A percentile compares a stretch with the other conserved stretches of the same genome.
These are phyloP conservation scores for Cassiopea xamachana DNA, from an alignment of 30 jellyfish, hydroid and myxozoan genomes.

Conservation along the genomic window DNA sequence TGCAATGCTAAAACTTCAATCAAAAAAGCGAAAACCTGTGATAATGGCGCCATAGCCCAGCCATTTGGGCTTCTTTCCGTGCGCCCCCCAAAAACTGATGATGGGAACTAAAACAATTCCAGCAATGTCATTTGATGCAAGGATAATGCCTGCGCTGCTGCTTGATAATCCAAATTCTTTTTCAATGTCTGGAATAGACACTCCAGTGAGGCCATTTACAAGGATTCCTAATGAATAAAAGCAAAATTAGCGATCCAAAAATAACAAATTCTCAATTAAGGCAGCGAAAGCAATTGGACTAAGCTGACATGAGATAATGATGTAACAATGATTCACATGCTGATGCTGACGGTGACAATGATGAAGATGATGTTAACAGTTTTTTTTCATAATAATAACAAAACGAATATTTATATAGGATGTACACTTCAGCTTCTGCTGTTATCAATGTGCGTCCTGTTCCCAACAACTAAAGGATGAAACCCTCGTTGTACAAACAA, in stretches of 20 bases:
- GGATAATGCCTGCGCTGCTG: conserved; percentile 76
- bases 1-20: not conserved
- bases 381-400: too few relatives aligned
- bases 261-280: too few relatives aligned
- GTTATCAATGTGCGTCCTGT: too few relatives aligned
- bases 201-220: conserved; percentile 72
- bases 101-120: conserved; percentile 83
- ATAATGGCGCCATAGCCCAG: conserved; percentile 76
- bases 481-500: too few relatives aligned
- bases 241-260: not conserved
- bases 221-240: conserved; percentile 27
- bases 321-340: too few relatives aligned
- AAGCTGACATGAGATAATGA: too few relatives aligned
- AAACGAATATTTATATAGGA: too few relatives aligned
- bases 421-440: too few relatives aligned
- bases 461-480: too few relatives aligned
- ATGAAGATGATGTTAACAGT: too few relatives aligned
- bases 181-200: conserved; percentile 78
- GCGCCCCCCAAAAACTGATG: conserved; percentile 84
- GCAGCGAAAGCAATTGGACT: too few relatives aligned
- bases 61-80: conserved; percentile 86
- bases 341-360: too few relatives aligned
- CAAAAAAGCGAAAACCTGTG: conserved; percentile 54
- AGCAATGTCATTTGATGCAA: conserved; percentile 86
- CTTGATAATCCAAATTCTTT: conserved; percentile 90